Evolutionary conservation across 2,113 vertebrate genomes (phyloP).

Genomic region (Corythaixoides concolor): DNA sequence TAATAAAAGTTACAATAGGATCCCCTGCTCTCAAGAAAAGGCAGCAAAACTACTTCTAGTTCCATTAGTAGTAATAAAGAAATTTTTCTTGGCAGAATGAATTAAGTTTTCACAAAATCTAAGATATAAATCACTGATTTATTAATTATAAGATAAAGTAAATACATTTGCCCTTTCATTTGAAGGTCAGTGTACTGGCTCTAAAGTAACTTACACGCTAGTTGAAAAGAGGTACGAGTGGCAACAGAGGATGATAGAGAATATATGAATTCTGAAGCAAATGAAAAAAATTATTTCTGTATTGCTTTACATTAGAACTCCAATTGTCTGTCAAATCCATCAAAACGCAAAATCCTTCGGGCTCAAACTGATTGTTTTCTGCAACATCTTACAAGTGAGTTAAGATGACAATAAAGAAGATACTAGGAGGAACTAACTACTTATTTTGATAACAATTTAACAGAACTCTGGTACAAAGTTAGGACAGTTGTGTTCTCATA

Average conservation of each 20-base stretch:
- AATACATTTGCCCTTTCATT: slow-evolving; percentile 15
- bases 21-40: background rate
- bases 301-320: background rate
- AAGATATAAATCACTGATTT: slow-evolving; percentile 14
- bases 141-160: background rate
- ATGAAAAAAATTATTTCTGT: background rate
- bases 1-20: slow-evolving; percentile 39
- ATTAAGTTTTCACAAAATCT: background rate
- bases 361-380: background rate
- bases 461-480: background rate
- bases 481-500: background rate
- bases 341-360: background rate
- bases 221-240: background rate
- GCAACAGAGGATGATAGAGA: slow-evolving; percentile 15
- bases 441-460: background rate
- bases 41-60: background rate
- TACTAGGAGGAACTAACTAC: background rate
- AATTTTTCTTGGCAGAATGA: slow-evolving; percentile 11
- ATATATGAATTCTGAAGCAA: slow-evolving; percentile 14
- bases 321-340: background rate
- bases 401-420: background rate
- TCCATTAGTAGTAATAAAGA: background rate
- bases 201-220: slow-evolving; percentile 4
- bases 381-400: background rate
- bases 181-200: slow-evolving; percentile 18